These are phyloP conservation scores for Xenus cinereus DNA, from an alignment of 2,113 vertebrate species.

Conservation along the genomic window DNA sequence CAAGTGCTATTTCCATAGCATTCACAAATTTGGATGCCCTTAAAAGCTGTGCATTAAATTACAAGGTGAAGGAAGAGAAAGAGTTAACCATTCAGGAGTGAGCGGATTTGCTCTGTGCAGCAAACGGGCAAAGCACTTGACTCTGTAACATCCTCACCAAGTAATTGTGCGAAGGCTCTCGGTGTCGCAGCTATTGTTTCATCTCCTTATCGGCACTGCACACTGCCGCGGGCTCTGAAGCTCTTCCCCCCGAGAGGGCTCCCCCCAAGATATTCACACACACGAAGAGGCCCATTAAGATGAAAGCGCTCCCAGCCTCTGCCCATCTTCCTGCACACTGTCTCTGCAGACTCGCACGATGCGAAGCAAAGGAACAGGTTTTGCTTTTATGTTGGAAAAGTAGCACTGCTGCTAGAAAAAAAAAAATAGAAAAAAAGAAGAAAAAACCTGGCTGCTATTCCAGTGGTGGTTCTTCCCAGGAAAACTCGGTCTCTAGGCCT, in stretches of 20 bases:
- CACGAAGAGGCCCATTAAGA: neutral
- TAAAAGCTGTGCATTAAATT: neutral
- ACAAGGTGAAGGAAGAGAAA: neutral
- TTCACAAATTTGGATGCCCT: neutral
- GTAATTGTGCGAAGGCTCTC: neutral
- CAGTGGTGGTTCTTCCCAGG: neutral
- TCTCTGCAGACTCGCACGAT: neutral
- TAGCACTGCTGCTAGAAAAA: neutral
- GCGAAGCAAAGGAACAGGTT: neutral
- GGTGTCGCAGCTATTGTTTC: constrained; percentile 1
- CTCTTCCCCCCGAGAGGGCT: neutral
- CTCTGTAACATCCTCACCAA: neutral
- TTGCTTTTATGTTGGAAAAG: neutral
- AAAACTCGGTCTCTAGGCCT: neutral
- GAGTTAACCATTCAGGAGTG: neutral
- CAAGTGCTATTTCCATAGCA: neutral
- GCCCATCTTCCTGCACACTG: neutral
- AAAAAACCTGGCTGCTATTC: neutral
- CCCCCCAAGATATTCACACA: neutral
- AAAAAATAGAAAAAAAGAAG: neutral
- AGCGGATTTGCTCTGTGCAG: neutral
- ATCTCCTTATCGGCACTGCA: neutral
- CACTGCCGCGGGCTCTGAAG: neutral
- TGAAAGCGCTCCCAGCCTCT: neutral
- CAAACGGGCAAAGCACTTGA: neutral